Evolutionary conservation across 2,113 vertebrate species (phyloP), one percentile per base, ranked within the genome.

Genomic region (Nesospiza acunhae): DNA sequence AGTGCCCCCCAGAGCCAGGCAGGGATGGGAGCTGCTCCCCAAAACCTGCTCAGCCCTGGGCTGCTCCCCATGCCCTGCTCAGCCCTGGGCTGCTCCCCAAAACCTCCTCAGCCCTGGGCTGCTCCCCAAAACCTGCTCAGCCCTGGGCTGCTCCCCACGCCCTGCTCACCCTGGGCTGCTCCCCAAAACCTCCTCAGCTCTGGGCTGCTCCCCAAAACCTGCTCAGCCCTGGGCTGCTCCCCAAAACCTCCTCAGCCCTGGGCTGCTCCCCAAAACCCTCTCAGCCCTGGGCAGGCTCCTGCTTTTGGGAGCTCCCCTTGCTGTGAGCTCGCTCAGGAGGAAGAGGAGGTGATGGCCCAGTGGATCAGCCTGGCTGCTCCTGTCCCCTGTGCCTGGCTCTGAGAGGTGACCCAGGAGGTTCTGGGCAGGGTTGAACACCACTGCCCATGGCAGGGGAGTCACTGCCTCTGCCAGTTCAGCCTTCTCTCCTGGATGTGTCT

Each of bases 1-100:
- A 70, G 72, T 1, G 0, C 3, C 2, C 50, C 73, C 73, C 0
- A 0, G 67, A 79, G 70, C 39, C 15, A 19, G 37, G 50, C 84
- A 49, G 59, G 4, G 7, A 7, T 8, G 55, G 75, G 85, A 72
- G 19, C 49, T 16, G 26, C 49, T 53, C 50, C 14, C 24, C 47
- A 28, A 15, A 17, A 5, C 50, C 26, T 52, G 50, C 50, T 28
- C 28, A 30, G 27, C 50, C 6, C 27, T 7, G 12, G 17, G 30
- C 62, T 13, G 47, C 47, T 47, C 47, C 47, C 47, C 47, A 23
- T 7, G 12, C 7, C 46, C 50, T 53, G 50, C 50, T 28, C 52
- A 30, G 28, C 27, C 11, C 27, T 11, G 17, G 7, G 17, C 58
- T 9, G 24, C 49, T 17, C 50, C 14, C 7, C 49, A 28, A 15